These are phyloP conservation scores for Drosophila seguyi DNA, from an alignment of 1,140 invertebrate genomes.

Conservation along the genomic window DNA sequence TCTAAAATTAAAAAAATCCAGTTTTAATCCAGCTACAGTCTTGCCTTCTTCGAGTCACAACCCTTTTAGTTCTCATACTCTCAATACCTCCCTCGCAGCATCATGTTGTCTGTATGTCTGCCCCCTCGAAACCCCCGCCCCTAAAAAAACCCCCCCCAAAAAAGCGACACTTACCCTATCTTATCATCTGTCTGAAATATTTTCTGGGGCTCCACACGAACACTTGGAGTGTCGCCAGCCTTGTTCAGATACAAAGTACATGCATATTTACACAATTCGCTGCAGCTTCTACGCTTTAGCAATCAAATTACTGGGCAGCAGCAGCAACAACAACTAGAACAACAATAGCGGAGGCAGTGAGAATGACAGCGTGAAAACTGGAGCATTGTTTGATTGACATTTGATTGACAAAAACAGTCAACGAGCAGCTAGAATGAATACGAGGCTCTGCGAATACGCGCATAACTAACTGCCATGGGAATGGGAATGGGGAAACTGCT, in stretches of 20 bases:
- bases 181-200: slow-evolving; percentile 52
- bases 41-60: no score
- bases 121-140: background rate
- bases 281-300: slow-evolving; percentile 83
- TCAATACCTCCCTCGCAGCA: slow-evolving; percentile 59
- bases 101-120: background rate
- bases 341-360: background rate
- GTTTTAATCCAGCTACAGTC: background rate
- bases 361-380: slow-evolving; percentile 60
- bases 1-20: rapidly evolving
- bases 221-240: slow-evolving; percentile 42
- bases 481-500: slow-evolving; percentile 44
- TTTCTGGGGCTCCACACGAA: slow-evolving; percentile 17
- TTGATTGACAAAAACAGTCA: slow-evolving; percentile 74
- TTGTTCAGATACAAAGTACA: slow-evolving; percentile 75
- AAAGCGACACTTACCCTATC: slow-evolving; percentile 49
- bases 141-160: background rate
- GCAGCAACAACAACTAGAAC: slow-evolving; percentile 6
- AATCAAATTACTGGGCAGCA: slow-evolving; percentile 75
- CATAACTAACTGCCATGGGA: slow-evolving; percentile 46
- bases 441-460: slow-evolving; percentile 19
- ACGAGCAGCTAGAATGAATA: slow-evolving; percentile 33
- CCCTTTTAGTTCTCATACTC: background rate
- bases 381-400: slow-evolving; percentile 81
- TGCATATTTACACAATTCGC: slow-evolving; percentile 82